These are phyloP conservation scores for Esperia sulphurella DNA, from an alignment of 2,888 invertebrate species.

Conservation along the genomic window DNA sequence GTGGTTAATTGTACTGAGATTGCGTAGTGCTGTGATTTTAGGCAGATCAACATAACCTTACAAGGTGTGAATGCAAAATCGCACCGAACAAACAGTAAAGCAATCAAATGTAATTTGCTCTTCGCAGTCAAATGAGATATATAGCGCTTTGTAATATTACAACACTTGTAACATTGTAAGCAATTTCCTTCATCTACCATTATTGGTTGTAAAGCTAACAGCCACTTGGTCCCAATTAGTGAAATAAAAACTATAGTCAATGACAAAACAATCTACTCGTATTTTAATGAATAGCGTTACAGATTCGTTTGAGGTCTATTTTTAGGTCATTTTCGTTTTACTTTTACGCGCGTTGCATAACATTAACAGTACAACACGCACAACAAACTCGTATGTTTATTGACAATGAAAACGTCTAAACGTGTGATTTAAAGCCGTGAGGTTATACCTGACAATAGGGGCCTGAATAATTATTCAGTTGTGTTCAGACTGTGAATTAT, in stretches of 20 bases:
- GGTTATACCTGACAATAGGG: slow-evolving; percentile 27
- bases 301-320: slow-evolving; percentile 32
- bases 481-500: slow-evolving; percentile 13
- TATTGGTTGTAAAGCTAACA: slow-evolving; percentile 49
- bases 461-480: slow-evolving; percentile 28
- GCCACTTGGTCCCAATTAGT: slow-evolving; percentile 65
- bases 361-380: background rate
- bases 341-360: slow-evolving; percentile 5
- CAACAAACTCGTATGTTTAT: slow-evolving; percentile 7
- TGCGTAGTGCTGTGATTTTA: too few species aligned
- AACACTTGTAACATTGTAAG: slow-evolving; percentile 19
- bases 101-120: slow-evolving; percentile 16
- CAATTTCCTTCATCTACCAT: slow-evolving; percentile 42
- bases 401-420: slow-evolving; percentile 10
- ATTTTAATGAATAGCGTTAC: slow-evolving; percentile 51
- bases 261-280: slow-evolving; percentile 70
- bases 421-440: slow-evolving; percentile 13
- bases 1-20: background rate
- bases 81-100: slow-evolving; percentile 8
- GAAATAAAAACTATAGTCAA: slow-evolving; percentile 59
- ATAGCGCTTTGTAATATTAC: background rate
- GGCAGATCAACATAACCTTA: background rate
- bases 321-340: slow-evolving; percentile 10
- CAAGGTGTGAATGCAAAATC: slow-evolving; percentile 17
- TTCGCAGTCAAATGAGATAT: slow-evolving; percentile 3